These are phyloP conservation scores for Drosophila villosipedis DNA, from an alignment of 2,888 invertebrate species.

Conservation along the genomic window DNA sequence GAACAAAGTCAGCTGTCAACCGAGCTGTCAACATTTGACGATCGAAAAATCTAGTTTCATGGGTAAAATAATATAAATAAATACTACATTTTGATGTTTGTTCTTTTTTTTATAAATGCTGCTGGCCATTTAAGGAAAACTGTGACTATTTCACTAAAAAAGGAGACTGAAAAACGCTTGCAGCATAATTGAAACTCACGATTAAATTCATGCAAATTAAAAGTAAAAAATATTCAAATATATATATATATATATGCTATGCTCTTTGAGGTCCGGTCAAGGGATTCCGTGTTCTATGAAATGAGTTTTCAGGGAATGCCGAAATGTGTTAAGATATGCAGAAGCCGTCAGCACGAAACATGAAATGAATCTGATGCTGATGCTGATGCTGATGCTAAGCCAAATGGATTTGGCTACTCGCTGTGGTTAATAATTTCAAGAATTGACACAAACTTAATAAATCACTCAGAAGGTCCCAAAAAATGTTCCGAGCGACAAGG, in stretches of 20 bases:
- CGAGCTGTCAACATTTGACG: not conserved
- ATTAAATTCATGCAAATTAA: not conserved
- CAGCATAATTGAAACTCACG: not conserved
- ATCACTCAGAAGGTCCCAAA: conserved; percentile 70
- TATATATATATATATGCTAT: not conserved
- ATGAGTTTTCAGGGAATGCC: conserved; percentile 69
- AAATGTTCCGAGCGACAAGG: conserved; percentile 36
- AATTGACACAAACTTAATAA: conserved; percentile 83
- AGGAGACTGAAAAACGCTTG: not conserved
- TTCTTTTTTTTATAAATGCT: too few species aligned
- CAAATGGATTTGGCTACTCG: conserved; percentile 38
- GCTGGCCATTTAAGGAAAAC: not conserved
- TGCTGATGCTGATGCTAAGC: conserved; percentile 15
- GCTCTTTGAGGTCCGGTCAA: conserved; percentile 1
- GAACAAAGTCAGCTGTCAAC: conserved; percentile 1
- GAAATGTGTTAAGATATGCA: conserved; percentile 83
- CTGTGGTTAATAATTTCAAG: conserved; percentile 80
- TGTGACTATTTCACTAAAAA: not conserved
- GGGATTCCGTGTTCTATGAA: conserved; percentile 63
- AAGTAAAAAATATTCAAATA: not conserved
- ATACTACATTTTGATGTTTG: not conserved
- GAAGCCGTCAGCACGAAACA: conserved; percentile 68
- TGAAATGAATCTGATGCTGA: conserved; percentile 27
- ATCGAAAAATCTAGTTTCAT: not conserved
- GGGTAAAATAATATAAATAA: not conserved